These are phyloP conservation scores for Menidia menidia DNA, from an alignment of 2,797 vertebrate genomes.

Conservation along the genomic window DNA sequence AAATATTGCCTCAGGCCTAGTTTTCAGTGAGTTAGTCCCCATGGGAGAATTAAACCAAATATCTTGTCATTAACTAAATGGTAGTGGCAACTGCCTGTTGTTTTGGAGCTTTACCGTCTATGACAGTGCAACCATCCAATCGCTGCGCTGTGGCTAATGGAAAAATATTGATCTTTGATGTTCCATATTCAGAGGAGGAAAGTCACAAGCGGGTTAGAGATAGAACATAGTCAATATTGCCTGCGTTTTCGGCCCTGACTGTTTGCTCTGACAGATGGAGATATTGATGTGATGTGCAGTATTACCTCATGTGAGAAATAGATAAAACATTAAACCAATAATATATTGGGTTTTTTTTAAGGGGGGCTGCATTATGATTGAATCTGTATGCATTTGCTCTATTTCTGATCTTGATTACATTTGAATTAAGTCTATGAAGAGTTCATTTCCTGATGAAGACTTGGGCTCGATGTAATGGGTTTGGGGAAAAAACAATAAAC, in stretches of 20 bases:
- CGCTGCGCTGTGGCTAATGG: conserved; percentile 78
- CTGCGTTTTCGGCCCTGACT: conserved; percentile 42
- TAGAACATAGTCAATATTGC: conserved; percentile 53
- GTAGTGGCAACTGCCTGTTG: conserved; percentile 58
- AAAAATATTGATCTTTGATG: conserved; percentile 80
- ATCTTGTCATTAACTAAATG: conserved; percentile 81
- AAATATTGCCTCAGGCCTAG: neutral
- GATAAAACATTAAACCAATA: conserved; percentile 9
- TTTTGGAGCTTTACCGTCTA: conserved; percentile 62
- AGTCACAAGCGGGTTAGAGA: conserved; percentile 32
- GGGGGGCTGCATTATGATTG: neutral
- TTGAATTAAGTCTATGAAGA: neutral
- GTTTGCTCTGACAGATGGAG: conserved; percentile 53
- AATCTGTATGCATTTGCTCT: neutral
- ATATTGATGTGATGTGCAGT: conserved; percentile 48
- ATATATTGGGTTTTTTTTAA: neutral
- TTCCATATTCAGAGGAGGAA: conserved; percentile 71
- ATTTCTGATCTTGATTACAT: neutral
- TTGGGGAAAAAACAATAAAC: neutral
- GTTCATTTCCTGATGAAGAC: neutral
- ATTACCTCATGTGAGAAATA: conserved; percentile 15
- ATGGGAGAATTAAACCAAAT: conserved; percentile 58
- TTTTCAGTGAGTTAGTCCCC: conserved; percentile 28
- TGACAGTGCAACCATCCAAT: conserved; percentile 67
- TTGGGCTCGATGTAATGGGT: neutral